These are phyloP conservation scores for Berghia stephanieae DNA, from an alignment of 1,140 invertebrate species.

Conservation along the genomic window DNA sequence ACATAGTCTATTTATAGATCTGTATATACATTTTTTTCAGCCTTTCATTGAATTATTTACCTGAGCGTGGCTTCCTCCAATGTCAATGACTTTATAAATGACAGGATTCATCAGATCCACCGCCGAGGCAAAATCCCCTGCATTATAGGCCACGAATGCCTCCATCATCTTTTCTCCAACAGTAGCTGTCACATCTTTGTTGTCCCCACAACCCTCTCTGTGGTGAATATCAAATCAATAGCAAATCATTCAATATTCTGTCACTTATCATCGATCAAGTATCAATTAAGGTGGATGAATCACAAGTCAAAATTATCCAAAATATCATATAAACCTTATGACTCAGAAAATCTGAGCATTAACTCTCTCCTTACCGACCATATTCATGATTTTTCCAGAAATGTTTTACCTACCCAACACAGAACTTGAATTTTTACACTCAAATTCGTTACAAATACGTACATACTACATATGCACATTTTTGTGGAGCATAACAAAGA, in stretches of 20 bases:
- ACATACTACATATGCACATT: no score
- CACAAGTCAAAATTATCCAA: not conserved
- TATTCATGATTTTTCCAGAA: no score
- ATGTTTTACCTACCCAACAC: no score
- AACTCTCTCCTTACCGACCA: no score
- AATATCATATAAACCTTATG: not conserved
- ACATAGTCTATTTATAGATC: no score
- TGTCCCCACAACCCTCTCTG: conserved; percentile 44
- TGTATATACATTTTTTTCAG: no score
- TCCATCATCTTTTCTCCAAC: conserved; percentile 58
- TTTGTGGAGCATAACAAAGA: no score
- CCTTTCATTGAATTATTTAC: no score
- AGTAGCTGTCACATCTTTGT: conserved; percentile 43
- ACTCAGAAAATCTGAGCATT: not conserved
- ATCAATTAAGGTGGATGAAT: not conserved
- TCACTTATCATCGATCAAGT: not conserved
- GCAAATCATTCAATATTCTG: not conserved
- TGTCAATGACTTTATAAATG: conserved; percentile 64
- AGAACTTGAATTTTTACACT: no score
- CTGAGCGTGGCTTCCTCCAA: conserved; percentile 72
- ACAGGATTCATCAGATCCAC: conserved; percentile 67
- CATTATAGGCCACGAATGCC: conserved; percentile 63
- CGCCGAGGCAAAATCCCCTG: conserved; percentile 57
- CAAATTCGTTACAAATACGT: no score
- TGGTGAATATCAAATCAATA: not conserved